Percentiles rank a stretch among this genome's conserved stretches.
Evolutionary conservation across 2,797 vertebrate species (phyloP).

Genomic region (Lacerta agilis): DNA sequence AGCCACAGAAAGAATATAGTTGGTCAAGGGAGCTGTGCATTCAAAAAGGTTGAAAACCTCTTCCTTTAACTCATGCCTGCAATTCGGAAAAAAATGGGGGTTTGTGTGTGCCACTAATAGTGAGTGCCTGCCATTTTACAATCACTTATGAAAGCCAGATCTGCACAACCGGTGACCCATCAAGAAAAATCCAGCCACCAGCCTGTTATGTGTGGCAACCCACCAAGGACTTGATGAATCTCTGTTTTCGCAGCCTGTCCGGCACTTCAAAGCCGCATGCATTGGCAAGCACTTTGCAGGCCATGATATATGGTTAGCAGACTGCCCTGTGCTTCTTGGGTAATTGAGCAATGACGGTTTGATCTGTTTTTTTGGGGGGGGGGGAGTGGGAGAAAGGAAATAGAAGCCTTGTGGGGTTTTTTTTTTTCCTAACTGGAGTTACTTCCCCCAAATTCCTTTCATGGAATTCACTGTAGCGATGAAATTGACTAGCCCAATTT

Average conservation of each 20-base stretch:
- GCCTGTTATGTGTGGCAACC: neutral
- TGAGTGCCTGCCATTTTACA: neutral
- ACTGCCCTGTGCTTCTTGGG: neutral
- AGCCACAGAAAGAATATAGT: too few relatives aligned
- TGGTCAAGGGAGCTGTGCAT: too few relatives aligned
- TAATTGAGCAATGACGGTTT: neutral
- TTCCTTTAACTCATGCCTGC: too few relatives aligned
- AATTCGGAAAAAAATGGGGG: neutral
- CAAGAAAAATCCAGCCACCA: neutral
- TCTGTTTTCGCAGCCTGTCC: neutral
- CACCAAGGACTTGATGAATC: neutral
- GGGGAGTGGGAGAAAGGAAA: too few relatives aligned
- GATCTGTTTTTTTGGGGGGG: too few relatives aligned
- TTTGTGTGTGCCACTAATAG: neutral
- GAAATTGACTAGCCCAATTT: neutral
- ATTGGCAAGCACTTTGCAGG: neutral
- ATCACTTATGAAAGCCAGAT: neutral
- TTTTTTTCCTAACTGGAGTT: neutral
- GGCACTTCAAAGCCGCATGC: neutral
- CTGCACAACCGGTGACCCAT: neutral
- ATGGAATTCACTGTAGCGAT: neutral
- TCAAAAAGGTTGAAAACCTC: neutral
- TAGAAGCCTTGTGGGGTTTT: too few relatives aligned
- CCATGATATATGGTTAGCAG: neutral
- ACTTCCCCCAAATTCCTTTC: neutral